Base-by-base conservation (phyloP, 2,113 vertebrate genomes). In the Colius striatus region DNA sequence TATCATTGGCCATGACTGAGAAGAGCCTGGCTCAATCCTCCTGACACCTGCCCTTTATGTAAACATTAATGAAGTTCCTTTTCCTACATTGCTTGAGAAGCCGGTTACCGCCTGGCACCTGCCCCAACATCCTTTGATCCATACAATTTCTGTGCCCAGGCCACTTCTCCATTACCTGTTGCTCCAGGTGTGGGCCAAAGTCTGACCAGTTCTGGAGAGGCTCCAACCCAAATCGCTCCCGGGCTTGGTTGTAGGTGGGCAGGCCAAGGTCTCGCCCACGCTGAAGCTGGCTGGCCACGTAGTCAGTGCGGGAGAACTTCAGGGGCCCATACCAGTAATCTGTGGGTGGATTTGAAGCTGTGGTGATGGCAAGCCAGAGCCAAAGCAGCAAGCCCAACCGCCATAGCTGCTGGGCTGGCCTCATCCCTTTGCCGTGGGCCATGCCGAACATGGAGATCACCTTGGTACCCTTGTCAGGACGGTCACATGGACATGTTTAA, bases 301-400 rank as follows among this genome's bases (percentile, higher is more conserved):
- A 97, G 96, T 99, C 99, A 0, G 98, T 97, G 38, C 99, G 98
- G 16, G 98, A 98, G 94, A 98, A 99, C 66, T 95, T 98, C 63
- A 98, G 74, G 2, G 98, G 98, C 22, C 99, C 99, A 0, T 99
- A 99, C 99, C 99, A 99, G 96, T 98, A 99, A 97, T 99, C 99
- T 99, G 89, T 47, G 41, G 41, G 45, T 15, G 53, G 10, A 43
- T 68, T 45, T 1, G 3, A 66, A 51, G 41, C 34, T 1, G 1
- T 34, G 23, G 16, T 38, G 63, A 47, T 5, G 48, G 14, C n/a
- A 53, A 58, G 38, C 27, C 54, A 54, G 27, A 83, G 61, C 19
- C 1, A 2, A 47, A 70, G 29, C 8, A 73, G 41, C 60, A 75
- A 38, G 10, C 20, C 11, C 36, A 32, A 2, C 41, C 9, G 2